Base-by-base conservation (phyloP, 2,888 invertebrate species). In the Phragmatobia fuliginosa region DNA sequence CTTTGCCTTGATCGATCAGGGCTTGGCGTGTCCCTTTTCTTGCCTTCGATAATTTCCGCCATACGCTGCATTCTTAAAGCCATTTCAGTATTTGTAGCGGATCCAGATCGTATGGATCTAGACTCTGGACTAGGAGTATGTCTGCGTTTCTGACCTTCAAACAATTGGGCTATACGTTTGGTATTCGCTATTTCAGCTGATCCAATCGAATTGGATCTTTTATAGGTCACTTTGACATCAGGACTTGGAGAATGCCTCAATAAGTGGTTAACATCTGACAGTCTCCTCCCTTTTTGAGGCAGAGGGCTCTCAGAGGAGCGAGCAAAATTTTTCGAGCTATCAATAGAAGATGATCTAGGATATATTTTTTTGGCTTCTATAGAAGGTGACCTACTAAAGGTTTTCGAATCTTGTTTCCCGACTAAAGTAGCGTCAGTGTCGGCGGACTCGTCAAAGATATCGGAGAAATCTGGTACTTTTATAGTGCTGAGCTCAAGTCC, bases 11-110 rank as follows among this genome's bases (percentile, higher is more conserved):
- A 62, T 3, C 90, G 82, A 1, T 92, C 92, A 0, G 91, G 91
- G 49, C 90, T 91, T 0, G 90, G 89, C 0, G 90, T 88, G 60
- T 87, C 83, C 0, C 88, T 80, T 8, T 87, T 80, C 62, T 92
- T 93, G 1, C 92, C 93, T 75, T 92, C 92, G 6, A 94, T 90
- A 8, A 93, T 91, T 21, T 93, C 91, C 0, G 90, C 85, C 92
- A 93, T 93, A 16, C 90, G 82, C 73, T 90, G 92, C 82, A 91
- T 85, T 2, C 92, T 87, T 69, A 88, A 67, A 21, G 88, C 83
- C 89, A 91, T 92, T 66, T 92, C 92, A 0, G 89, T 85, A 60
- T 86, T 91, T 0, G 86, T 85, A 18, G 84, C 80, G 0, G 92
- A 90, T 3, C 87, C 85, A 2, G 90, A 88, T 4, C 91, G 86